Percentiles rank a stretch among this genome's conserved stretches.
These are phyloP conservation scores for Drosophila nr. medialis DNA, from an alignment of 2,888 invertebrate genomes.

Conservation along the genomic window DNA sequence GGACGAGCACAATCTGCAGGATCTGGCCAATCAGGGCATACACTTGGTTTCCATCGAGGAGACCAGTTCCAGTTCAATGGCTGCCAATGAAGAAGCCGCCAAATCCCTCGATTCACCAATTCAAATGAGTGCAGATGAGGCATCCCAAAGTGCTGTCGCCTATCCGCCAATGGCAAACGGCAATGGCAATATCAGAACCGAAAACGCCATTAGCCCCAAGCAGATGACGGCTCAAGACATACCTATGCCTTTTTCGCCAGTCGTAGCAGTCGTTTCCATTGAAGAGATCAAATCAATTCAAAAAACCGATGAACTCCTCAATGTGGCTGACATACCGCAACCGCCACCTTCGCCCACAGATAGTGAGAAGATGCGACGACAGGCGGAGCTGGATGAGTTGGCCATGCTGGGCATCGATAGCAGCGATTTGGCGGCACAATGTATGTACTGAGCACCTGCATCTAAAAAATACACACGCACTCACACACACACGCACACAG, in stretches of 20 bases:
- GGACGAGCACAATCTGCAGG: slow-evolving; percentile 80
- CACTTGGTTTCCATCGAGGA: slow-evolving; percentile 82
- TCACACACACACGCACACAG: slow-evolving; percentile 11
- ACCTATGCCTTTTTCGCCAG: slow-evolving; percentile 69
- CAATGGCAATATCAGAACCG: slow-evolving; percentile 4
- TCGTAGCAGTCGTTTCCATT: slow-evolving; percentile 5
- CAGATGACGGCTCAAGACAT: slow-evolving; percentile 57
- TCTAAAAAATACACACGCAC: slow-evolving; percentile 1
- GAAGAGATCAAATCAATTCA: slow-evolving; percentile 23
- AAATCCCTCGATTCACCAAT: slow-evolving; percentile 35
- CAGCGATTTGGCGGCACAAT: slow-evolving; percentile 87
- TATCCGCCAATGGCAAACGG: slow-evolving; percentile 43
- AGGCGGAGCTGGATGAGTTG: slow-evolving; percentile 89
- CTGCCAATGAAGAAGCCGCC: slow-evolving; percentile 28
- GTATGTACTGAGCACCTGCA: slow-evolving; percentile 74
- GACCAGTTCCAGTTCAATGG: slow-evolving; percentile 66
- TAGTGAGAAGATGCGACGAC: slow-evolving; percentile 85
- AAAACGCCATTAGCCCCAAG: slow-evolving; percentile 20
- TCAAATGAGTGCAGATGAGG: slow-evolving; percentile 40
- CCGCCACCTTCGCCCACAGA: slow-evolving; percentile 79
- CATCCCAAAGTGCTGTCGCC: slow-evolving; percentile 18
- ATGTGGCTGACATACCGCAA: slow-evolving; percentile 79
- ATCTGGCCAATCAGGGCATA: slow-evolving; percentile 83
- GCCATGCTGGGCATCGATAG: slow-evolving; percentile 95
- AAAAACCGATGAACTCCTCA: slow-evolving; percentile 47